phyloP scores from a whole-genome alignment of 2,888 invertebrate species.

The Tetragnatha montana region DNA sequence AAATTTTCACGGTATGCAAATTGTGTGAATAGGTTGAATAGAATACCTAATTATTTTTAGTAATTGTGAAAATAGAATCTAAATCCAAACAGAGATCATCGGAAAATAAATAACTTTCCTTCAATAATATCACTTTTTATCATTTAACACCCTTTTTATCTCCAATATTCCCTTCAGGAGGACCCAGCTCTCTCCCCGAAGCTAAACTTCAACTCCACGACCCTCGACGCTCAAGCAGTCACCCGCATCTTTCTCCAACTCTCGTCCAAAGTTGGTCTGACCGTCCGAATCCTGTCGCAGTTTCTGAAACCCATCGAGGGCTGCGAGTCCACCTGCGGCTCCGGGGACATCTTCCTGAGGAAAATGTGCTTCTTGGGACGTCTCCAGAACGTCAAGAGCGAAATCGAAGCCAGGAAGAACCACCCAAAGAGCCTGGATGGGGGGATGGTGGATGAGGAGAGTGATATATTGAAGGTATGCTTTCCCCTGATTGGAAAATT shows the following conservation, averaged over 20 bases:
- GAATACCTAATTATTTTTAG: too few species aligned
- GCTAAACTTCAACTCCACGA: neutral
- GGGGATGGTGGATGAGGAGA: neutral
- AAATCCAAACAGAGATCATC: too few species aligned
- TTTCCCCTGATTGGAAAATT: neutral
- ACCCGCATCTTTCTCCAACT: conserved; percentile 38
- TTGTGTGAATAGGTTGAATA: too few species aligned
- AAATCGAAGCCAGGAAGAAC: neutral
- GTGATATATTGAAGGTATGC: conserved; percentile 15
- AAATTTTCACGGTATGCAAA: too few species aligned
- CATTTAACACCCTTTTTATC: neutral
- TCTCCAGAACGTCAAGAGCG: conserved; percentile 40
- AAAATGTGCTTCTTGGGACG: conserved; percentile 55
- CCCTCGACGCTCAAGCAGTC: conserved; percentile 22
- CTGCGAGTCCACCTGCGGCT: conserved; percentile 28
- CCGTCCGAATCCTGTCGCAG: conserved; percentile 15
- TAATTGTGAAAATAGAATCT: too few species aligned
- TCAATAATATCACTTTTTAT: neutral
- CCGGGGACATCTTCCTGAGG: conserved; percentile 12
- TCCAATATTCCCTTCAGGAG: neutral
- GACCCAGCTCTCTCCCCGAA: neutral
- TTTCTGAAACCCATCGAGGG: conserved; percentile 21
- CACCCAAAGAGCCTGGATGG: neutral
- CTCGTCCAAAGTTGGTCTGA: conserved; percentile 23
- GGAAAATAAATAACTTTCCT: too few species aligned